Evolutionary conservation across 2,888 invertebrate genomes (phyloP).

Genomic region (Nematopogon swammerdamellus): DNA sequence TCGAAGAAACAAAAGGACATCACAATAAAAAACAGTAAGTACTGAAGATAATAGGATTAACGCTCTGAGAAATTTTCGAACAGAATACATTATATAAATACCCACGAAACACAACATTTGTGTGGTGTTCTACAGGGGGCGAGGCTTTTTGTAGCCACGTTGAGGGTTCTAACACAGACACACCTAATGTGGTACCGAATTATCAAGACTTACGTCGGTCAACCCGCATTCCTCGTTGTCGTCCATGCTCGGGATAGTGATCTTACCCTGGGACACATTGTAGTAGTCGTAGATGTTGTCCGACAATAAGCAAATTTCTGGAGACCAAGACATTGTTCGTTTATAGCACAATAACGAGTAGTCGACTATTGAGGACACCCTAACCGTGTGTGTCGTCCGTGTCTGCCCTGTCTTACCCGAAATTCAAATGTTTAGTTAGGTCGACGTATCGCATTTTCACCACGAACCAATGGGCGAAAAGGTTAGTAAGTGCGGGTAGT

Average conservation of each 20-base stretch:
- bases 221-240: constrained; percentile 89
- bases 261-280: constrained; percentile 96
- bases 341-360: too few relatives aligned
- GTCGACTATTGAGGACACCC: too few relatives aligned
- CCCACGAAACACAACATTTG: too few relatives aligned
- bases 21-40: too few relatives aligned
- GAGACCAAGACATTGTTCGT: constrained; percentile 15
- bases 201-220: constrained; percentile 78
- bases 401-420: background rate
- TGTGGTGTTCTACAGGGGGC: background rate
- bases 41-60: too few relatives aligned
- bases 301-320: constrained; percentile 78
- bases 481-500: background rate
- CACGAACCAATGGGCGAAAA: background rate
- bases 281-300: constrained; percentile 91
- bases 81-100: too few relatives aligned
- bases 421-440: background rate
- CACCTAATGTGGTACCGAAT: background rate
- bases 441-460: background rate
- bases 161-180: background rate
- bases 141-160: background rate
- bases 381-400: background rate
- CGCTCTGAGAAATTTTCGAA: too few relatives aligned
- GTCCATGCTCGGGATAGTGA: constrained; percentile 91
- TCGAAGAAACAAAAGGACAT: too few relatives aligned